Evolutionary conservation across 2,888 invertebrate species (phyloP), one percentile per base, ranked within the genome.

Genomic region (Colletes collaris): DNA sequence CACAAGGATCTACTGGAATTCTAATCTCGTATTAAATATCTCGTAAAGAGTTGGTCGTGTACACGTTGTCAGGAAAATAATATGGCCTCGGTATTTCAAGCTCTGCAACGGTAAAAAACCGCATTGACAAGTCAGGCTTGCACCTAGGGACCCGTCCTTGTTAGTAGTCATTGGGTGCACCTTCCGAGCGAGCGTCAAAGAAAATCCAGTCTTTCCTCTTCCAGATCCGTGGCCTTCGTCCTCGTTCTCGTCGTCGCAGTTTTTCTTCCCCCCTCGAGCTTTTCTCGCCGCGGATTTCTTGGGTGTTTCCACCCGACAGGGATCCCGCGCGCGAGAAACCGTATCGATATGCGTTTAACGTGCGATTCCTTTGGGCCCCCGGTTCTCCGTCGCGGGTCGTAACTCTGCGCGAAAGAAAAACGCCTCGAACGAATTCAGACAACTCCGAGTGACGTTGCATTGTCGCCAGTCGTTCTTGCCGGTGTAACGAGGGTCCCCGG

Each of bases 401-500:
- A 63, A 69, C 52, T 73, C 64, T 49, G 52, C 1, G 44, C 4
- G 4, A n/a, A 66, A 52, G 74, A 82, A 73, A 75, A 68, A 59
- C 56, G 19, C 10, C 62, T 40, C 40, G 40, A 68, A 74, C 70
- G 68, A 85, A 81, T 77, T 83, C 76, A 72, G 62, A 27, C 67
- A 77, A 71, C 58, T 49, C 5, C 59, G 75, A 81, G 56, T n/a
- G 63, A 49, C 46, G 65, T 79, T 79, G 49, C 79, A 73, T 76
- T 79, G 81, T 83, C 76, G 70, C 52, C 58, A 69, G 66, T 4
- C 53, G 67, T 58, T 77, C 58, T 66, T 71, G 59, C 62, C 63
- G 7, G 63, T 75, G 83, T 82, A 85, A 87, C 79, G 59, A 81
- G 65, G 19, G 46, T 77, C 81, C 53, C 87, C 7, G 11, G 83